Evolutionary conservation across 2,797 vertebrate species (phyloP), one percentile per base, ranked within the genome.

Genomic region (Eutrigla gurnardus): DNA sequence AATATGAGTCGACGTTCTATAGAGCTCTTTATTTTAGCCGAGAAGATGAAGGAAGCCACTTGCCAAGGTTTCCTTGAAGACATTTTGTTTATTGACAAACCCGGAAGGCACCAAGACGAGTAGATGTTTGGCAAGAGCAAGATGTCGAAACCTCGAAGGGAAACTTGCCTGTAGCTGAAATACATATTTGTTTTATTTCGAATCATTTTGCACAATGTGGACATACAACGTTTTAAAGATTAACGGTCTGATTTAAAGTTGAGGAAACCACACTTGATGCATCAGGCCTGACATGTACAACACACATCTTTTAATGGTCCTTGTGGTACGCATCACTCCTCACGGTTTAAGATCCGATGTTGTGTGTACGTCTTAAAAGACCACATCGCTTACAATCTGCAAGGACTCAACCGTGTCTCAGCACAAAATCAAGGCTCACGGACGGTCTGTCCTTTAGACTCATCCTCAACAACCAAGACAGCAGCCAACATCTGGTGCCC

Each of bases 401-500:
- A 33, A 42, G 75, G 60, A 78, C 25, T 25, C 74, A 60, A 50
- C 76, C 13, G 35, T 61, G 63, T 72, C 65, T 75, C 71, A 53
- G 57, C 70, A 75, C 71, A 84, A 45, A 58, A 61, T 55, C 55
- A 53, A 82, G 53, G 50, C 68, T 65, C 47, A 70, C 50, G 54
- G 61, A 78, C n/a, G 11, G 71, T 79, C 64, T 69, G 37, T 57
- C 65, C 75, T 64, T 54, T 77, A 75, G 75, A 47, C 63, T 85
- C 72, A 68, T 86, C 73, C 50, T 80, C 73, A 75, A 35, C 69
- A 70, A 68, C 65, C 35, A 65, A 65, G 61, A 78, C 77, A 65
- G 64, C 82, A 74, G 82, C 88, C 57, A 73, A 86, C 88, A 88
- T 92, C 78, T 89, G 85, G 78, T 80, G 73, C 72, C 18, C 53